A percentile compares a stretch with the other conserved stretches of the same genome.
Conservation (phyloP, 1,140 invertebrate genomes). For the Macrostomum lignano region DNA sequence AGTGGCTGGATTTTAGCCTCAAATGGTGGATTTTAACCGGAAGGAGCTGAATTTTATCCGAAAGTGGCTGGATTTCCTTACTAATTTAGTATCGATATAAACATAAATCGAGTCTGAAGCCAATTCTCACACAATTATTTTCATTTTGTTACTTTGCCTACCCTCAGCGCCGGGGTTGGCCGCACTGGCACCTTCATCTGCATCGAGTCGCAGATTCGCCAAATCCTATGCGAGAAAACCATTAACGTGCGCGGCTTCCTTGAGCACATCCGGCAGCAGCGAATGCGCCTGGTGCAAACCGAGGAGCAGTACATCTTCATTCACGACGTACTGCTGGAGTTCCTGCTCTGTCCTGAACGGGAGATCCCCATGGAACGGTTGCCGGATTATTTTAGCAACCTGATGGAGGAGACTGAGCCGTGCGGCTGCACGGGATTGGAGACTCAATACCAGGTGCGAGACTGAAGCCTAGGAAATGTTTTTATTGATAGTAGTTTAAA, state of each 20-base stretch:
- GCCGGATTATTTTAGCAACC: slow-evolving; percentile 5
- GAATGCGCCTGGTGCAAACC: slow-evolving; percentile 34
- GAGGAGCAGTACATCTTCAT: slow-evolving; percentile 69
- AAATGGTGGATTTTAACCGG: too few relatives aligned
- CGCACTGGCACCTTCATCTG: slow-evolving; percentile 79
- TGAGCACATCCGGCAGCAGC: slow-evolving; percentile 50
- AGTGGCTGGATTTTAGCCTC: too few relatives aligned
- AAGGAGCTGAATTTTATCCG: too few relatives aligned
- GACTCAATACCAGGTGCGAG: neutral
- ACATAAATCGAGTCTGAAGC: too few relatives aligned
- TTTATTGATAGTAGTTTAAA: too few relatives aligned
- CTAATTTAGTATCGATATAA: too few relatives aligned
- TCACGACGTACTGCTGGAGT: slow-evolving; percentile 71
- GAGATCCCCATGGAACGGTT: slow-evolving; percentile 36
- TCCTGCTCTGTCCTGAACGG: slow-evolving; percentile 60
- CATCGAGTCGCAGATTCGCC: slow-evolving; percentile 71
- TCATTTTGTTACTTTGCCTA: too few relatives aligned
- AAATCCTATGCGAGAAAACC: slow-evolving; percentile 53
- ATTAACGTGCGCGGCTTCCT: slow-evolving; percentile 71
- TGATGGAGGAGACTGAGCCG: slow-evolving; percentile 7
- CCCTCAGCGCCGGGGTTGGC: slow-evolving; percentile 66
- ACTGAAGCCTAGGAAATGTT: too few relatives aligned
- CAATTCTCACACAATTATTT: too few relatives aligned
- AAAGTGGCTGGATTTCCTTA: too few relatives aligned
- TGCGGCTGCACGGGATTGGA: slow-evolving; percentile 5